phyloP scores from a whole-genome alignment of 2,113 vertebrate genomes.

The Callaeas wilsoni region DNA sequence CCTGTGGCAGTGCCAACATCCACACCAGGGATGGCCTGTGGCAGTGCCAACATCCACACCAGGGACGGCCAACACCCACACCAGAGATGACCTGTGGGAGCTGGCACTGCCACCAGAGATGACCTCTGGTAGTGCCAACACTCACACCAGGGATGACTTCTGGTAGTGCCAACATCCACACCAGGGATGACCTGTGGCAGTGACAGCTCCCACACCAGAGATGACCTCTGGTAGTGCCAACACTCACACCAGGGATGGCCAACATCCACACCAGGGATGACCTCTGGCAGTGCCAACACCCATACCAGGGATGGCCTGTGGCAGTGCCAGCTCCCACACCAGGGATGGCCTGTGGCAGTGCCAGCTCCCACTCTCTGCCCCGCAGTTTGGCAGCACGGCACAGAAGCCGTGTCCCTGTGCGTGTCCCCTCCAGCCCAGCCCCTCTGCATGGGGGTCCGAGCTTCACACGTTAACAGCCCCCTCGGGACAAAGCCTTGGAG shows the following conservation, averaged over 20 bases:
- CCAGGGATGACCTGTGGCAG: slow-evolving; percentile 16
- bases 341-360: slow-evolving; percentile 44
- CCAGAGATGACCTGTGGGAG: no score
- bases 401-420: slow-evolving; percentile 48
- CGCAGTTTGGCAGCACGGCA: slow-evolving; percentile 67
- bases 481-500: slow-evolving; percentile 73
- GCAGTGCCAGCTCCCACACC: not conserved
- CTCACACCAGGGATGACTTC: not conserved
- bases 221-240: slow-evolving; percentile 34
- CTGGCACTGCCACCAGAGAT: no score
- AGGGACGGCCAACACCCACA: no score
- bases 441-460: slow-evolving; percentile 66
- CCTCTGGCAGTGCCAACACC: not conserved
- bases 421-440: slow-evolving; percentile 59
- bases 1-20: no score
- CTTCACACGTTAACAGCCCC: slow-evolving; percentile 52
- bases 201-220: not conserved
- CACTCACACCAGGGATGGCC: not conserved
- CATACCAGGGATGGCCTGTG: not conserved
- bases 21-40: no score
- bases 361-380: slow-evolving; percentile 28
- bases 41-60: no score
- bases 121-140: no score
- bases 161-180: not conserved
- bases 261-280: not conserved